These are phyloP conservation scores for Pseudomugil tenellus DNA, from an alignment of 2,797 vertebrate genomes.

Conservation along the genomic window DNA sequence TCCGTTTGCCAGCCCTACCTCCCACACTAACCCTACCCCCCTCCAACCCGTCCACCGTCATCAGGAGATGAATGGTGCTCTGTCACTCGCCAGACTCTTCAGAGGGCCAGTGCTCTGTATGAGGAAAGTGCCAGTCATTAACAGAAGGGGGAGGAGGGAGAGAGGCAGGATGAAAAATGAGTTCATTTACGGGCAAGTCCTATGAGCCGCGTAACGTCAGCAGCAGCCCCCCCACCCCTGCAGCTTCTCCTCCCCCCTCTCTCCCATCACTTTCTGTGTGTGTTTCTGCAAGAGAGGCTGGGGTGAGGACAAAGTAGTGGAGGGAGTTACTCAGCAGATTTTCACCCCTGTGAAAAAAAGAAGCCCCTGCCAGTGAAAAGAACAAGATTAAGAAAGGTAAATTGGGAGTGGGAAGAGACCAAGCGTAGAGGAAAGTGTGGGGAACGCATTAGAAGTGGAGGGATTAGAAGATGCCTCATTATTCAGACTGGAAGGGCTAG, in stretches of 20 bases:
- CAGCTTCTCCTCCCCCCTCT: constrained; percentile 46
- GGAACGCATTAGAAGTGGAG: constrained; percentile 51
- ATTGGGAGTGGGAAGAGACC: constrained; percentile 43
- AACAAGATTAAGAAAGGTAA: constrained; percentile 57
- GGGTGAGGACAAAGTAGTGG: constrained; percentile 6
- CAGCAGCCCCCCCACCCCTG: constrained; percentile 54
- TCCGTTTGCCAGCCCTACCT: constrained; percentile 64
- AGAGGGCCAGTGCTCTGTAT: constrained; percentile 88
- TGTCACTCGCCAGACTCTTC: constrained; percentile 92
- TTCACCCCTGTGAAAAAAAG: constrained; percentile 54
- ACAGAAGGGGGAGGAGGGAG: constrained; percentile 86
- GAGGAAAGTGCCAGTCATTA: constrained; percentile 98
- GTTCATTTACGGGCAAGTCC: constrained; percentile 99
- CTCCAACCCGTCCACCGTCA: constrained; percentile 56
- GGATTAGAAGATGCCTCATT: constrained; percentile 65
- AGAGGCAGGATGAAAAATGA: constrained; percentile 97
- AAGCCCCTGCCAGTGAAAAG: constrained; percentile 53
- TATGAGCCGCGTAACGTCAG: constrained; percentile 89
- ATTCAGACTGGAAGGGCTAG: constrained; percentile 62
- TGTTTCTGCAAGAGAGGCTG: constrained; percentile 7
- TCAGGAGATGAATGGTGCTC: constrained; percentile 88
- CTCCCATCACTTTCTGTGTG: constrained; percentile 65
- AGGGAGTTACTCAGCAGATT: constrained; percentile 85
- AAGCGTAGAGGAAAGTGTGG: constrained; percentile 45
- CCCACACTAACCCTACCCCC: constrained; percentile 36